A percentile compares a stretch with the other conserved stretches of the same genome.
phyloP scores from a whole-genome alignment of 2,113 vertebrate species.

The Oryzias melastigma region DNA sequence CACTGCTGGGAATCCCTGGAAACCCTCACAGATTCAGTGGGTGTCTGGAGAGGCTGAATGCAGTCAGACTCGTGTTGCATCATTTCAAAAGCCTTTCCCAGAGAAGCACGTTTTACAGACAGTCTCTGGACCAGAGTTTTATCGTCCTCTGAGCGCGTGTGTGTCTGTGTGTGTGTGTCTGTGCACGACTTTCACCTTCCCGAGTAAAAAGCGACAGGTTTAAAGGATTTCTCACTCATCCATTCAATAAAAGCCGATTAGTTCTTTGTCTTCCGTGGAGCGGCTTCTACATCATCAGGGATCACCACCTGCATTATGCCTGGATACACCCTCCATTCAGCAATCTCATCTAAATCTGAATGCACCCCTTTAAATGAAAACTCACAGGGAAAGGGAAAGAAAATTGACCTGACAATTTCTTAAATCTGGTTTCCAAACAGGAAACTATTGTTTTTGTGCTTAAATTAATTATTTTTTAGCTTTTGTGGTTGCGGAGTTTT shows the following conservation, averaged over 20 bases:
- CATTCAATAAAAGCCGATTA: slow-evolving; percentile 64
- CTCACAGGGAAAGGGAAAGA: neutral
- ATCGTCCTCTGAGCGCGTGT: slow-evolving; percentile 4
- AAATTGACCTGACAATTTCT: no score
- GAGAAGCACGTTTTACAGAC: slow-evolving; percentile 13
- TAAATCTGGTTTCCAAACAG: no score
- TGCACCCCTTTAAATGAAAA: neutral
- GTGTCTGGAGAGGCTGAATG: slow-evolving; percentile 14
- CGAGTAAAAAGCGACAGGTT: slow-evolving; percentile 30
- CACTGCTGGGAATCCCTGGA: slow-evolving; percentile 20
- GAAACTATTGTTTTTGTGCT: no score
- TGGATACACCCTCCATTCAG: slow-evolving; percentile 28
- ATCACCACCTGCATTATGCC: slow-evolving; percentile 19
- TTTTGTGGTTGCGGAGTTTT: no score
- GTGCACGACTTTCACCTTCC: slow-evolving; percentile 16
- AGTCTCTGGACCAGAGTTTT: slow-evolving; percentile 14
- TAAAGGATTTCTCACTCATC: slow-evolving; percentile 58
- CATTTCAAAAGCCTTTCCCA: slow-evolving; percentile 15
- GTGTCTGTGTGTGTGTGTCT: slow-evolving; percentile 11
- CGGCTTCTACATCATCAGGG: slow-evolving; percentile 41
- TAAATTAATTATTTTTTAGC: no score
- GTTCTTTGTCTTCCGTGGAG: slow-evolving; percentile 40
- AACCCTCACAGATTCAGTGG: slow-evolving; percentile 18
- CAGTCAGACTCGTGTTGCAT: slow-evolving; percentile 10
- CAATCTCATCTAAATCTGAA: slow-evolving; percentile 14